Evolutionary conservation across 2,113 vertebrate genomes (phyloP), one percentile per base, ranked within the genome.

Genomic region (Kobus ellipsiprymnus): DNA sequence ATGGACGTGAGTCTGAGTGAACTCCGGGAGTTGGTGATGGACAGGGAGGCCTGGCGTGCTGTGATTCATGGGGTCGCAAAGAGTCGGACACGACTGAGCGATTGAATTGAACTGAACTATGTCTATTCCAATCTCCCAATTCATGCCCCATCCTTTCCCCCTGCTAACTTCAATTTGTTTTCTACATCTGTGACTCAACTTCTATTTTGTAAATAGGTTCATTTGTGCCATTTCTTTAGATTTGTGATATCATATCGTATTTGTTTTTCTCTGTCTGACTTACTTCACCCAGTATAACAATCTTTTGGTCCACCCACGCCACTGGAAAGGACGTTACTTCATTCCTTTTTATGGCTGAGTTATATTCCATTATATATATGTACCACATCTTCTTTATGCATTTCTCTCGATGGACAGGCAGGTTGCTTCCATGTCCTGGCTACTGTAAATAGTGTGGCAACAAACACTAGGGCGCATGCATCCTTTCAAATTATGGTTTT

Each of bases 401-500:
- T 5, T 71, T 23, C 67, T 71, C n/a, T 71, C 5, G n/a, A 71
- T 3, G n/a, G n/a, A 12, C 67, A 74, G 11, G 9, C 3, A 74
- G 67, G n/a, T 12, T 74, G n/a, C n/a, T 23, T 12, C 67, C 67
- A 40, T 23, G 67, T 40, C 67, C 67, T 71, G n/a, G 67, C 19
- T 74, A 40, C 36, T 74, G 67, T 74, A 23, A 40, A 74, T 6
- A 74, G 67, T 12, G n/a, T 21, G 36, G n/a, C 67, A 74, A 74
- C 21, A 21, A 40, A 74, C n/a, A 40, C 67, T 71, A 40, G 10
- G n/a, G n/a, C 0, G 0, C 67, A 40, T 12, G n/a, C 5, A 23
- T 74, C 67, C 19, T 40, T 40, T 74, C 67, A 74, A 40, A 74
- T 40, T 40, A 74, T 5, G n/a, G 17, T 23, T 40, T 40, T 74